Conservation (phyloP, 92 coral and sea anemone genomes). For the Umimayanthus kanabou region DNA sequence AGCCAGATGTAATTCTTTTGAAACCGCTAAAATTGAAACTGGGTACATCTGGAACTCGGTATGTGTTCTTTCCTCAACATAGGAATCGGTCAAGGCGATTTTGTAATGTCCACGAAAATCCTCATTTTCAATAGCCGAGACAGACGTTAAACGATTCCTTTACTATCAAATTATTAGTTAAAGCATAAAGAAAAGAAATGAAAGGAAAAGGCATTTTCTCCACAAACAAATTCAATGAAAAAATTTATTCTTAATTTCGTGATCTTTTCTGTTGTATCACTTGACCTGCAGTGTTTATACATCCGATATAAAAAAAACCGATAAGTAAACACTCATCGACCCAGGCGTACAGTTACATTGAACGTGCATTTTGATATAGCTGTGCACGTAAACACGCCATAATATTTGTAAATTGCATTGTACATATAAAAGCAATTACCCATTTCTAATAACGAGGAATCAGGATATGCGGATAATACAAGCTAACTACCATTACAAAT, state of each 20-base stretch:
- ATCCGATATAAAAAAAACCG: not conserved
- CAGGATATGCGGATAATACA: not conserved
- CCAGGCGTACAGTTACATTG: not conserved
- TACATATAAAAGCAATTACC: not conserved
- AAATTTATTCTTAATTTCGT: not conserved
- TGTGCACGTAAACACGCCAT: not conserved
- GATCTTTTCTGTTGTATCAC: not conserved
- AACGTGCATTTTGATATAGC: no score
- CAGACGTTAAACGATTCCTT: not conserved
- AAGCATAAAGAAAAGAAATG: not conserved
- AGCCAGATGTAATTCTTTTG: not conserved
- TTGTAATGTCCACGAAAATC: not conserved
- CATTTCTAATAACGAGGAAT: not conserved
- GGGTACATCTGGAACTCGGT: not conserved
- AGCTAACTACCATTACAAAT: not conserved
- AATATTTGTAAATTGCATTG: not conserved
- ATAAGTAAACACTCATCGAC: not conserved
- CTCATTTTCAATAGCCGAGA: not conserved
- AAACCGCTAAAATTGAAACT: not conserved
- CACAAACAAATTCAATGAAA: not conserved
- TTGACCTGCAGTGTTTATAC: conserved; percentile 2
- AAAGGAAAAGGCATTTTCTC: not conserved
- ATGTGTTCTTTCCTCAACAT: not conserved
- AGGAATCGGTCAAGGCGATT: not conserved
- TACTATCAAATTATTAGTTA: not conserved